Base-by-base conservation (phyloP, 2,888 invertebrate species). In the Heteromurus nitidus region DNA sequence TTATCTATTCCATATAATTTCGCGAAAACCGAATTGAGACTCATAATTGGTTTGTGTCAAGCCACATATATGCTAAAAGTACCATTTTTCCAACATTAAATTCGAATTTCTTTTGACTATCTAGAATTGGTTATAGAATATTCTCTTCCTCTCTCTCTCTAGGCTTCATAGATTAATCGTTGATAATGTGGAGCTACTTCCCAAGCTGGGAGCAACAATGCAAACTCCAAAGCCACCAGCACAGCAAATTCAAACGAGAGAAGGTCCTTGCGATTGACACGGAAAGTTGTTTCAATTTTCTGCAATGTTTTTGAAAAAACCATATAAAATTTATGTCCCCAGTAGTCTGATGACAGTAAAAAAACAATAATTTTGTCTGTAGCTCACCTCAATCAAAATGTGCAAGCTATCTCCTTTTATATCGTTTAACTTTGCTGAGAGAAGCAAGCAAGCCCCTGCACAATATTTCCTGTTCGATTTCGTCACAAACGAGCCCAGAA, bases 351-450 rank as follows among this genome's bases (percentile, higher is more conserved):
- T n/a, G n/a, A n/a, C n/a, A 26, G 28, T 5, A 18, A 24, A 22
- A 31, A 24, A 3, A 13, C 26, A 55, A 26, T 5, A 36, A 36
- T 9, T 9, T 36, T 36, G 7, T 13, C 36, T 13, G 13, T 36
- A 36, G 13, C 36, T 88, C 90, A 96, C 96, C 92, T 98, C 97
- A 84, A 99, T 94, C 50, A 98, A 91, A 67, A 93, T 92, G 89
- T 95, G 95, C 83, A 99, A 91, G 77, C 93, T 91, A 85, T 95
- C 94, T 60, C 98, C 98, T 90, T 97, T 98, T 58, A 97, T 95
- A 89, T 99, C 99, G 89, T 98, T 99, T 88, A 99, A 92, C 91
- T 99, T 99, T 47, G 98, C 97, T 44, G 98, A 96, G 16, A 99
- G 91, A 81, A 99, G 90, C 74, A 99, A 91, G 89, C 98, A 97